Base-by-base conservation (phyloP, 2,113 vertebrate genomes). In the Seriola aureovittata region DNA sequence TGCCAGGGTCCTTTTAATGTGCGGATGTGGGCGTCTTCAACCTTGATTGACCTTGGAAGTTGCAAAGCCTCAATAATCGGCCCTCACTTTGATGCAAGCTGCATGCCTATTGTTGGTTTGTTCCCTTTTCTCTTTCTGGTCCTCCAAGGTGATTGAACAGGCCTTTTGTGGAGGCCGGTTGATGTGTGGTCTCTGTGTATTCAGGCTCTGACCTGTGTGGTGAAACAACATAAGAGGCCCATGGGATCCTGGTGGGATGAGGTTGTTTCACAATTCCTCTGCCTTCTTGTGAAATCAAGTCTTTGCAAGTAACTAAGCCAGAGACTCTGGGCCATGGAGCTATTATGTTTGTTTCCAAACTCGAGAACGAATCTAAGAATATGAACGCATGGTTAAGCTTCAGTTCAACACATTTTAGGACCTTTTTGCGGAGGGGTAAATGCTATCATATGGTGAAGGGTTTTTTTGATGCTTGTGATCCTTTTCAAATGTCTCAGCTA, bases 1-100 rank as follows among this genome's bases (percentile, higher is more conserved):
- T 76, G 73, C 40, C 70, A 73, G 16, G 17, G n/a, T 81, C 60
- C 64, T 60, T 88, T 88, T 82, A 75, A 73, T 78, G 72, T 77
- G 58, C 38, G 62, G 80, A 90, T 84, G 86, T 84, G 86, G 87
- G 87, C 38, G 71, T 90, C 70, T 80, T 84, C 44, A 74, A 63
- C 80, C 65, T 75, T 46, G 68, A 58, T 9, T 78, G 71, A 88
- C 65, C 81, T 69, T 59, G 40, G 75, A 82, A 48, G 58, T 71
- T 70, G n/a, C 79, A 70, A 80, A 84, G 63, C 82, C 54, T 79
- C 74, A 81, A 71, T 73, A 81, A 78, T 54, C 4, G 12, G 70
- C 75, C 71, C 72, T 88, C 64, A 73, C 87, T 76, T 72, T 72
- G 84, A 71, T 70, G 58, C 60, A 83, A 76, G 64, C 84, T 60